Percentiles rank a stretch among this genome's conserved stretches.
Evolutionary conservation across 2,797 vertebrate species (phyloP).

Genomic region (Sparus aurata): DNA sequence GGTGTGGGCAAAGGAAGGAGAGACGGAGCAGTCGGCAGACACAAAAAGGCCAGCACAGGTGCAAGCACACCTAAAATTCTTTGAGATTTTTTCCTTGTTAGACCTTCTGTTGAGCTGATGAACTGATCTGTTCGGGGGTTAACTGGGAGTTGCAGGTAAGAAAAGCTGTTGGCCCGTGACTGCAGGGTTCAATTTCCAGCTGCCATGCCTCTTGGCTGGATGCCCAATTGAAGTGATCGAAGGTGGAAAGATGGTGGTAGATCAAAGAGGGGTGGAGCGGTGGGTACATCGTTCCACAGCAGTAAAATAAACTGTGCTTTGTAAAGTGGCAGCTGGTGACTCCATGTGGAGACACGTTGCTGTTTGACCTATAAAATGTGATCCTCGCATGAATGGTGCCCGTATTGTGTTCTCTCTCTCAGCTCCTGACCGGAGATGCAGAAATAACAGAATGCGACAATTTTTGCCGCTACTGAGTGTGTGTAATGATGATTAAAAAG

Average conservation of each 20-base stretch:
- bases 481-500: background rate
- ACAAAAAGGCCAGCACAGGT: background rate
- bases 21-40: background rate
- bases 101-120: background rate
- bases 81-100: no score
- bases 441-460: background rate
- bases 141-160: no score
- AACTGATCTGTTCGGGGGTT: background rate
- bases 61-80: background rate
- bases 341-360: constrained; percentile 22
- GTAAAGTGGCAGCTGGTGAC: constrained; percentile 6
- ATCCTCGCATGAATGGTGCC: background rate
- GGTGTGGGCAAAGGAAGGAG: background rate
- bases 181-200: no score
- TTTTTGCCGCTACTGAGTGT: no score
- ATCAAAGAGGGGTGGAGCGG: no score
- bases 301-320: background rate
- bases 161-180: no score
- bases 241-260: no score
- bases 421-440: background rate
- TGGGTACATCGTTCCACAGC: no score
- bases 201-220: no score
- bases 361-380: background rate
- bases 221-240: no score
- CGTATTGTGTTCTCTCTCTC: background rate